Evolutionary conservation across 2,113 vertebrate genomes (phyloP).

Genomic region (Anguilla rostrata): DNA sequence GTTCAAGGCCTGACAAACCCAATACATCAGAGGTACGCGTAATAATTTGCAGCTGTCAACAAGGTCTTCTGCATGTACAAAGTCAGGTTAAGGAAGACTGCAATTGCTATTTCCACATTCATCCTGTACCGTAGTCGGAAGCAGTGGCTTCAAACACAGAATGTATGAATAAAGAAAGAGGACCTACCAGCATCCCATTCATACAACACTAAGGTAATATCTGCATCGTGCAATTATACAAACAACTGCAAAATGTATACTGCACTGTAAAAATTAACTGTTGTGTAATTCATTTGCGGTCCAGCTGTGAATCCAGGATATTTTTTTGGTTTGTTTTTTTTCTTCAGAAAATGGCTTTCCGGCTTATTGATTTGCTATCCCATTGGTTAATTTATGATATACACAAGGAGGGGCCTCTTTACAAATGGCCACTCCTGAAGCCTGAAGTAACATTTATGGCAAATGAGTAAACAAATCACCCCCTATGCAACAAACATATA

Average conservation of each 20-base stretch:
- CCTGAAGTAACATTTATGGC: too few relatives aligned
- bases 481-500: too few relatives aligned
- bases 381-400: too few relatives aligned
- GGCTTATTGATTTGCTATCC: too few relatives aligned
- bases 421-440: background rate
- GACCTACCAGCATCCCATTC: background rate
- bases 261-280: background rate
- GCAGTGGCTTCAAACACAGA: background rate
- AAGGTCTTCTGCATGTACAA: slow-evolving; percentile 6
- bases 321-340: too few relatives aligned
- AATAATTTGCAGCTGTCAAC: slow-evolving; percentile 31
- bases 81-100: slow-evolving; percentile 11
- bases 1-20: slow-evolving; percentile 25
- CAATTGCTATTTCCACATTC: slow-evolving; percentile 14
- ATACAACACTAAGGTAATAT: background rate
- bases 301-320: too few relatives aligned
- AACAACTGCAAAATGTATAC: background rate
- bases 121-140: background rate
- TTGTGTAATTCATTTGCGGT: too few relatives aligned
- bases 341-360: too few relatives aligned
- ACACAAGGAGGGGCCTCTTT: too few relatives aligned
- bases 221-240: background rate
- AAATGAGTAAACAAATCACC: too few relatives aligned
- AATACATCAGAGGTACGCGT: slow-evolving; percentile 26
- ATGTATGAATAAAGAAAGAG: background rate